A percentile compares a stretch with the other conserved stretches of the same genome.
Conservation (phyloP, 2,888 invertebrate genomes). For the Epinotia nisella region DNA sequence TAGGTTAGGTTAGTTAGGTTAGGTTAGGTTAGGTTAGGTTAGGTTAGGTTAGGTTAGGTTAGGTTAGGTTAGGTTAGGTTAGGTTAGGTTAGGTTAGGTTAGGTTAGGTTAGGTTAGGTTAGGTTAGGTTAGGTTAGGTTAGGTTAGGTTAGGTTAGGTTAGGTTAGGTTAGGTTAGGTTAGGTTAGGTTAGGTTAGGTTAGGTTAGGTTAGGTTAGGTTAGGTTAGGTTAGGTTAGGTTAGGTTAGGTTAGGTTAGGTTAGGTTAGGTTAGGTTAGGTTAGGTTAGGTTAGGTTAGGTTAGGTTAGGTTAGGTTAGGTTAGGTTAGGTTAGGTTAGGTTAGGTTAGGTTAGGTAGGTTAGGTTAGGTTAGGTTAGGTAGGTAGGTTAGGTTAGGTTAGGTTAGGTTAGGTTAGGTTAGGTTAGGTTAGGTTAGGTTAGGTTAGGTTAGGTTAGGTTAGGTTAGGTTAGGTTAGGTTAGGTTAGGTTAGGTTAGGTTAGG, state of each 20-base stretch:
- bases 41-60: constrained; percentile 28
- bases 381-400: constrained; percentile 36
- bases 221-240: constrained; percentile 43
- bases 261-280: constrained; percentile 45
- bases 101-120: constrained; percentile 12
- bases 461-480: constrained; percentile 50
- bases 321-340: constrained; percentile 31
- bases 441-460: constrained; percentile 51
- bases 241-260: constrained; percentile 46
- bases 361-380: too few relatives aligned
- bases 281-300: constrained; percentile 38
- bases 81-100: constrained; percentile 13
- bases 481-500: constrained; percentile 50
- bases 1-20: constrained; percentile 21
- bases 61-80: constrained; percentile 28
- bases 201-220: constrained; percentile 47
- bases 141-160: constrained; percentile 46
- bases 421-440: constrained; percentile 50
- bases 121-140: constrained; percentile 49
- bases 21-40: constrained; percentile 28
- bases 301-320: constrained; percentile 25
- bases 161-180: constrained; percentile 41
- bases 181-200: constrained; percentile 43
- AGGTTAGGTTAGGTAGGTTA: too few relatives aligned
- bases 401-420: constrained; percentile 45